These are phyloP conservation scores for Willisornis vidua DNA, from an alignment of 2,113 vertebrate genomes.

Conservation along the genomic window DNA sequence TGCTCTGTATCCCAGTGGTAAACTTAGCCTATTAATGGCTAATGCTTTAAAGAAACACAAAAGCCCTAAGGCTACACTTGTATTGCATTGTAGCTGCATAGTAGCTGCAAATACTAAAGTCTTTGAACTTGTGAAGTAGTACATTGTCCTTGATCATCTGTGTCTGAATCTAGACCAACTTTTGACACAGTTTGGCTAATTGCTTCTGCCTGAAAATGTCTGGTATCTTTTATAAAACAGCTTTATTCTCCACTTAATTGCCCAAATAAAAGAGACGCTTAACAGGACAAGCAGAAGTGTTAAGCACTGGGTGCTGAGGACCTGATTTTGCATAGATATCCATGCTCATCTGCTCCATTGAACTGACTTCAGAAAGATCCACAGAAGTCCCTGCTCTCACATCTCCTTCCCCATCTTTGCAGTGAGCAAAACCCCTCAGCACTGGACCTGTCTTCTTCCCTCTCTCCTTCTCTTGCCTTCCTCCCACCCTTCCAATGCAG, in stretches of 20 bases:
- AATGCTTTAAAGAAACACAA: conserved; percentile 70
- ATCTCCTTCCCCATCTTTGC: not conserved
- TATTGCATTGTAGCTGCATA: conserved; percentile 37
- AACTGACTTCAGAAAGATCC: not conserved
- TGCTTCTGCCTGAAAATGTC: not conserved
- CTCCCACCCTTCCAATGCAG: not conserved
- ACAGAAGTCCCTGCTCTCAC: not conserved
- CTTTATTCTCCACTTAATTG: not conserved
- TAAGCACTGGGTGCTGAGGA: not conserved
- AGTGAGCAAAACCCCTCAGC: not conserved
- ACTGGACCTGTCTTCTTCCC: not conserved
- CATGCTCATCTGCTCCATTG: not conserved
- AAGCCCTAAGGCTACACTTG: conserved; percentile 51
- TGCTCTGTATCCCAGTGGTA: conserved; percentile 53
- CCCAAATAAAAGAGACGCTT: not conserved
- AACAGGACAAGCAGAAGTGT: not conserved
- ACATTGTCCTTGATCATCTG: conserved; percentile 50
- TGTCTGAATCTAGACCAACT: conserved; percentile 10
- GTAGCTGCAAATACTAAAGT: conserved; percentile 39
- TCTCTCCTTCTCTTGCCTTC: not conserved
- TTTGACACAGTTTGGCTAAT: not conserved
- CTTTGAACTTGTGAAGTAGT: conserved; percentile 44
- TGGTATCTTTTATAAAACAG: not conserved
- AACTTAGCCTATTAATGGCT: conserved; percentile 58
- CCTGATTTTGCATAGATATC: not conserved